A percentile compares a stretch with the other conserved stretches of the same genome.
Evolutionary conservation across 2,888 invertebrate species (phyloP).

Genomic region (Metopia argyrocephala): DNA sequence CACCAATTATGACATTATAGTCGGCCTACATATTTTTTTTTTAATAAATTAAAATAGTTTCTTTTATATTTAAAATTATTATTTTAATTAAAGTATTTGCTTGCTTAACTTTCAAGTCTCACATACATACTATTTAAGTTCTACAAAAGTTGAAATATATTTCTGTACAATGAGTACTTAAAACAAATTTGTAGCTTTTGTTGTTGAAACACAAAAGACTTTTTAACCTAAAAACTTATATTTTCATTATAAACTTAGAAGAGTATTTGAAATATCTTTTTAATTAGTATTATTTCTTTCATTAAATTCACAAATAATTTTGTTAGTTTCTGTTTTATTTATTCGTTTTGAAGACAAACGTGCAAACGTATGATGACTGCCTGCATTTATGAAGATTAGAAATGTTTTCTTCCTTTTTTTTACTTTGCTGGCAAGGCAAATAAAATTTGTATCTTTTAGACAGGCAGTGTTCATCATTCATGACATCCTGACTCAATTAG

Average conservation of each 20-base stretch:
- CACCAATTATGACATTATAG: too few species aligned
- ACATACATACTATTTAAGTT: too few species aligned
- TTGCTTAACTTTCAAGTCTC: too few species aligned
- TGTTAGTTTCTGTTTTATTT: background rate
- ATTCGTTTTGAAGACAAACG: background rate
- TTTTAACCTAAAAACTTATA: conserved; percentile 37
- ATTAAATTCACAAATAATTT: conserved; percentile 1
- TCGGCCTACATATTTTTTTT: too few species aligned
- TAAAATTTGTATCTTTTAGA: conserved; percentile 2
- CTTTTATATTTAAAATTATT: too few species aligned
- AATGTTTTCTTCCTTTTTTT: background rate
- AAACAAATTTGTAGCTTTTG: background rate
- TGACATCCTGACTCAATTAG: conserved; percentile 48
- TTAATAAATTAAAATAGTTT: too few species aligned
- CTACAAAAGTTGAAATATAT: too few species aligned
- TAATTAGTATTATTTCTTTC: conserved; percentile 48
- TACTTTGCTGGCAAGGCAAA: background rate
- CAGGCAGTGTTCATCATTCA: conserved; percentile 8
- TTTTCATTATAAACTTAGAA: conserved; percentile 3
- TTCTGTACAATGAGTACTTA: too few species aligned
- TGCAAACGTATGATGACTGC: background rate
- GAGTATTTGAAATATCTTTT: conserved; percentile 8
- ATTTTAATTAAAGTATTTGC: too few species aligned
- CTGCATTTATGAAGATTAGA: conserved; percentile 42
- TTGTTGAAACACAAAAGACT: background rate